Percentiles rank a stretch among this genome's conserved stretches.
These are phyloP conservation scores for Cephus sareptanus DNA, from an alignment of 2,888 invertebrate genomes.

Conservation along the genomic window DNA sequence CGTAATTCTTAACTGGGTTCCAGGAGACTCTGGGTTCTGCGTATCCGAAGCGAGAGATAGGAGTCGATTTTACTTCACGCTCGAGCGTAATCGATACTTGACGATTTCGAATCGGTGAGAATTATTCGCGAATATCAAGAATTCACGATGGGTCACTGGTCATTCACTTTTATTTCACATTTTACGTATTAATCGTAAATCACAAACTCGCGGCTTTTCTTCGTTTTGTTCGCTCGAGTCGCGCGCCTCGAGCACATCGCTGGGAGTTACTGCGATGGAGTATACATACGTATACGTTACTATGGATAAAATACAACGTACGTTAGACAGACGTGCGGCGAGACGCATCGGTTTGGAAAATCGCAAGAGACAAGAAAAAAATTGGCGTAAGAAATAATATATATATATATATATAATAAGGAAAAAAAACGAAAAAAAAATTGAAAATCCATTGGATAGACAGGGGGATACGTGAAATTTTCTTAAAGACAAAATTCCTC, in stretches of 20 bases:
- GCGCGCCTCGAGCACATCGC: neutral
- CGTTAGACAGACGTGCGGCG: neutral
- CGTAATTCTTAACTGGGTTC: conserved; percentile 42
- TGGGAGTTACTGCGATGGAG: neutral
- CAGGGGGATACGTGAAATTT: neutral
- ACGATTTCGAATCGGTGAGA: too few species aligned
- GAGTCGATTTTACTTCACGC: too few species aligned
- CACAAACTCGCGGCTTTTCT: neutral
- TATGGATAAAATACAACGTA: neutral
- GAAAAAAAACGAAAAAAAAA: too few species aligned
- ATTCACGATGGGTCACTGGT: too few species aligned
- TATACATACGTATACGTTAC: neutral
- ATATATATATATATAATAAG: too few species aligned
- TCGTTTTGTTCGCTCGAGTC: neutral
- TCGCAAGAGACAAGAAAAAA: neutral
- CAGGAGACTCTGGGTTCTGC: conserved; percentile 15
- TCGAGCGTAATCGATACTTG: too few species aligned
- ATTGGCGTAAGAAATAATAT: neutral
- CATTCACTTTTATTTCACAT: too few species aligned
- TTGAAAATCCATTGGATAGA: too few species aligned
- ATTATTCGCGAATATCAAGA: too few species aligned
- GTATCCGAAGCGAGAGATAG: neutral
- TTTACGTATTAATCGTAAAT: neutral
- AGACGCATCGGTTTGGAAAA: neutral
- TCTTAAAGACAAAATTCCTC: neutral